Evolutionary conservation across 2,797 vertebrate species (phyloP), one percentile per base, ranked within the genome.

Genomic region (Phyllotis vaccarum): DNA sequence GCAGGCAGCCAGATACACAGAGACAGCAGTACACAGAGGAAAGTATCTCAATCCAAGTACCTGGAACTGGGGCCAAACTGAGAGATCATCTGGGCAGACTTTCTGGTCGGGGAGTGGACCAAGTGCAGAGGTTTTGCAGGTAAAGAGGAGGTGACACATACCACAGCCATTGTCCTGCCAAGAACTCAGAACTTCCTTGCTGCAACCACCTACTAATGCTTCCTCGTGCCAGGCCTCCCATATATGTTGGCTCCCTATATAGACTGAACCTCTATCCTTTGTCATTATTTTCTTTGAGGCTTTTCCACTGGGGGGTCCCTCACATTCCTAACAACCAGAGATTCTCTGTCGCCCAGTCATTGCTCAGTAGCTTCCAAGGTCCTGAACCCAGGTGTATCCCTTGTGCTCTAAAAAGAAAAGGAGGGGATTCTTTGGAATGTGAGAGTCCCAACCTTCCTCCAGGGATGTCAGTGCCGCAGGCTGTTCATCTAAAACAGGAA

Each of bases 321-420:
- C 86, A 29, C 14, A 2, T 4, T 78, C 78, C 40, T 37, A 21
- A 22, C 1, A 11, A 11, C 43, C 5, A 34, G 22, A 62, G 22
- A 22, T 1, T 34, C 62, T 6, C 62, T 62, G 37, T 21, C 4
- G 3, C 5, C 10, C 27, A 9, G 54, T 7, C 3, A 7, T 17
- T 1, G 54, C 19, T 54, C 68, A 72, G 21, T 17, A 5, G 9
- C 40, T 49, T 52, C 17, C 56, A 52, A 3, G 13, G 7, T 11
- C 4, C 43, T 21, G 22, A 1, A 3, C 78, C 16, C 0, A 0
- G 12, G 17, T 0, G 0, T 1, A 16, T n/a, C 13, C 40, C 37
- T 31, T 19, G 31, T 86, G 11, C n/a, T 46, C n/a, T 0, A 2
- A 34, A 29, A 2, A 19, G 87, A n/a, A 49, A 9, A 22, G 31